Percentiles rank a stretch among this genome's conserved stretches.
Evolutionary conservation across 2,113 vertebrate species (phyloP).

Genomic region (Nycticorax nycticorax): DNA sequence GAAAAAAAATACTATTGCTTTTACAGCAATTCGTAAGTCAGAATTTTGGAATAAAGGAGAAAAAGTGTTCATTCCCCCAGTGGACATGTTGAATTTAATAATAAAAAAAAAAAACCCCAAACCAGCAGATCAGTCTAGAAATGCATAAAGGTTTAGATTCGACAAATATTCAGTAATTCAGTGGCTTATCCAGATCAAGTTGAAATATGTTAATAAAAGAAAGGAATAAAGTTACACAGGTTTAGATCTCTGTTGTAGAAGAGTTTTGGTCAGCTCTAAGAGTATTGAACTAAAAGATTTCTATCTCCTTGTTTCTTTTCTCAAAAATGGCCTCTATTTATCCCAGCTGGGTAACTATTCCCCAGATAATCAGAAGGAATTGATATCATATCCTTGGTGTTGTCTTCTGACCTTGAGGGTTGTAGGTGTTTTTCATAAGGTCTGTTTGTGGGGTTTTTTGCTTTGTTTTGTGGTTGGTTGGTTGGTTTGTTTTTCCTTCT

Average conservation of each 20-base stretch:
- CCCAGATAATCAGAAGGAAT: background rate
- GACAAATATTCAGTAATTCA: background rate
- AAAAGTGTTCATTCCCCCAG: background rate
- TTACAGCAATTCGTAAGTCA: background rate
- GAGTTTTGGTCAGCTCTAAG: background rate
- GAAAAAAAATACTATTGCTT: background rate
- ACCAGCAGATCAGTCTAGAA: background rate
- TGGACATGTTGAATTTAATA: background rate
- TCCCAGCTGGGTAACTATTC: background rate
- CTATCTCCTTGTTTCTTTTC: background rate
- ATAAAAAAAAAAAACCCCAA: too few relatives aligned
- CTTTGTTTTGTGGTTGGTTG: too few relatives aligned
- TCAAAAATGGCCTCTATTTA: background rate
- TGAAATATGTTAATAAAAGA: background rate
- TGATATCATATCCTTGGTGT: background rate
- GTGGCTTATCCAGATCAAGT: background rate
- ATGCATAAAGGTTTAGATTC: background rate
- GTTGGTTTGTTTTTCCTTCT: fast-evolving
- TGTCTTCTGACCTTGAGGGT: background rate
- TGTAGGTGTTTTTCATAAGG: background rate
- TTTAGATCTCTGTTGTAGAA: background rate
- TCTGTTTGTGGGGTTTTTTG: background rate
- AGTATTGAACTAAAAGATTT: background rate
- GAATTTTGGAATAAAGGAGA: background rate
- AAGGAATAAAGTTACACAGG: background rate